Conservation (phyloP, 2,797 vertebrate species). For the Phoeniculus purpureus region DNA sequence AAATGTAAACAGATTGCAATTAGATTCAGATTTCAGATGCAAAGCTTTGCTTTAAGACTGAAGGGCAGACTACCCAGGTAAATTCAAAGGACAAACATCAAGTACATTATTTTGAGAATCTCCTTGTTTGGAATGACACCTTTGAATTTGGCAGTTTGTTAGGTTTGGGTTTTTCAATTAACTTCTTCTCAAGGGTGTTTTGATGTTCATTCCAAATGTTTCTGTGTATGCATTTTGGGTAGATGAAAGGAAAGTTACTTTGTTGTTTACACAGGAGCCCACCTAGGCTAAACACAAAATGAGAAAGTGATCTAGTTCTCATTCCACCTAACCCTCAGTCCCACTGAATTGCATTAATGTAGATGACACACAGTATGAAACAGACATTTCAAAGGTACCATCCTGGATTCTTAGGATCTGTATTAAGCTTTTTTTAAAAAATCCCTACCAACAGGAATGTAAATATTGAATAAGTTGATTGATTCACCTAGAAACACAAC, state of each 20-base stretch:
- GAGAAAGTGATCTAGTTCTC: neutral
- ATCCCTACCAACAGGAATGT: neutral
- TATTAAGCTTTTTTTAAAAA: neutral
- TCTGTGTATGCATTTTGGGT: neutral
- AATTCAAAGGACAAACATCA: neutral
- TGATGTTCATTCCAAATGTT: neutral
- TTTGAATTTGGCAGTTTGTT: neutral
- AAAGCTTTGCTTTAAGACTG: neutral
- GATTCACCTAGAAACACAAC: neutral
- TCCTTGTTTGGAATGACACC: neutral
- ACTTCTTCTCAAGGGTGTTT: neutral
- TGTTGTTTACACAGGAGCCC: neutral
- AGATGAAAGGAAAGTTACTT: neutral
- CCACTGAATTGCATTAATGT: rapidly evolving
- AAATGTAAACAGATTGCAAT: neutral
- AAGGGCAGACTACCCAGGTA: neutral
- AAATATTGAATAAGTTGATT: neutral
- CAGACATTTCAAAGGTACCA: neutral
- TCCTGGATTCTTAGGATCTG: neutral
- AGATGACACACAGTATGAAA: neutral
- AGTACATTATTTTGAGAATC: neutral
- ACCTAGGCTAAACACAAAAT: neutral
- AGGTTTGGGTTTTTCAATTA: neutral
- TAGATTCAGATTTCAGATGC: neutral
- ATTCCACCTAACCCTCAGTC: neutral